A percentile compares a stretch with the other conserved stretches of the same genome.
These are phyloP conservation scores for Glyphotaelius pellucidus DNA, from an alignment of 2,888 invertebrate species.

Conservation along the genomic window DNA sequence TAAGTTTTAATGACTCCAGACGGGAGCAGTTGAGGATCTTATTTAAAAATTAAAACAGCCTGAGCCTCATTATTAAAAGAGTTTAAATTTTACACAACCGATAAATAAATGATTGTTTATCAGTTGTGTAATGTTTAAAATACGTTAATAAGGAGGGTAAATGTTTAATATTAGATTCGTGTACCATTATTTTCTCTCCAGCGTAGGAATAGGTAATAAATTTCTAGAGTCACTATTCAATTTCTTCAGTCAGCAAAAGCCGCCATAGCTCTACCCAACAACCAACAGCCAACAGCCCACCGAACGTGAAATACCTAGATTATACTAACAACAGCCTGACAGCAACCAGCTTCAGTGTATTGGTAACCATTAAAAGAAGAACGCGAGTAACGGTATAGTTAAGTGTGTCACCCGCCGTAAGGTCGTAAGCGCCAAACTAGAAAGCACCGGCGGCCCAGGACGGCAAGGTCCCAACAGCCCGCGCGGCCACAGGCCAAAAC, in stretches of 20 bases:
- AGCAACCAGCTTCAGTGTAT: not conserved
- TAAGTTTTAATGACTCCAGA: too few species aligned
- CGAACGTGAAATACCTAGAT: not conserved
- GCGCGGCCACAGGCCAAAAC: constrained; percentile 35
- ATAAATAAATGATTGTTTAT: too few species aligned
- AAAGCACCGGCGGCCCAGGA: constrained; percentile 1
- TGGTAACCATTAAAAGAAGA: not conserved
- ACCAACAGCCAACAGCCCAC: not conserved
- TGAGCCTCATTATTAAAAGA: too few species aligned
- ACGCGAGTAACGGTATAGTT: constrained; percentile 25
- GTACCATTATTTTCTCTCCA: too few species aligned
- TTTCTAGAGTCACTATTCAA: not conserved
- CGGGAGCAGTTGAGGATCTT: not conserved
- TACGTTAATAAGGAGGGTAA: too few species aligned
- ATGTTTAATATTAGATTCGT: too few species aligned
- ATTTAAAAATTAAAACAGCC: too few species aligned
- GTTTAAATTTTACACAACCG: too few species aligned
- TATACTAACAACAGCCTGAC: not conserved
- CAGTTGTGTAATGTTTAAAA: too few species aligned
- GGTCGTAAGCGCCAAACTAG: constrained; percentile 34
- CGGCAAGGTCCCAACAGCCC: constrained; percentile 25
- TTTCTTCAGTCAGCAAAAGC: too few species aligned
- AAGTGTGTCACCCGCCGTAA: constrained; percentile 34
- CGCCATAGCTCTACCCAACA: too few species aligned
- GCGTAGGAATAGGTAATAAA: too few species aligned